phyloP scores from a whole-genome alignment of 2,888 invertebrate species.

The Dromius quadrimaculatus region DNA sequence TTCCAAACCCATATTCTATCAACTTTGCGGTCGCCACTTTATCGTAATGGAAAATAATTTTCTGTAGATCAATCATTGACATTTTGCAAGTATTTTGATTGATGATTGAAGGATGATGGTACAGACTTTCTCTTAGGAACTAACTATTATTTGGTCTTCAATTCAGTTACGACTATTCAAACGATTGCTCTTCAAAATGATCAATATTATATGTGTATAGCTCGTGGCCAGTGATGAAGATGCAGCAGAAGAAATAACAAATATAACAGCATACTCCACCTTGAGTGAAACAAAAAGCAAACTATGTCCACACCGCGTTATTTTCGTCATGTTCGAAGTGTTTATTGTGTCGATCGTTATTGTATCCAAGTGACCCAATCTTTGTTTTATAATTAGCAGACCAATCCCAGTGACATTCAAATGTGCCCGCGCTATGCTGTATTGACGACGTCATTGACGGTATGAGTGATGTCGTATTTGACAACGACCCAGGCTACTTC shows the following conservation, averaged over 20 bases:
- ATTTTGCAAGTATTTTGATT: too few species aligned
- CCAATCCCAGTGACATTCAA: neutral
- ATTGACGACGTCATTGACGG: constrained; percentile 21
- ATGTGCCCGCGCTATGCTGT: constrained; percentile 2
- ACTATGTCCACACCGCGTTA: constrained; percentile 30
- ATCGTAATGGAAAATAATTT: too few species aligned
- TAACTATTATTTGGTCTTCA: too few species aligned
- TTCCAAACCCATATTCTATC: too few species aligned
- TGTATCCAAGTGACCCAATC: constrained; percentile 48
- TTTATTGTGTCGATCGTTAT: constrained; percentile 14
- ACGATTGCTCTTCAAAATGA: too few species aligned
- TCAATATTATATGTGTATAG: too few species aligned
- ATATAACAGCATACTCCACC: constrained; percentile 8
- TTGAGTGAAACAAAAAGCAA: constrained; percentile 20
- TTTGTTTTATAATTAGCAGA: constrained; percentile 47
- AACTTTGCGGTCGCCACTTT: neutral
- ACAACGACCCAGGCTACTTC: constrained; percentile 28
- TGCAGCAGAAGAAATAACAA: neutral
- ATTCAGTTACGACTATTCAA: too few species aligned
- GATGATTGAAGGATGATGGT: too few species aligned
- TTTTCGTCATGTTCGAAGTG: constrained; percentile 37
- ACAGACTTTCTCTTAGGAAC: too few species aligned
- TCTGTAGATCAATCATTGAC: too few species aligned
- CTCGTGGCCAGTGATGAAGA: too few species aligned
- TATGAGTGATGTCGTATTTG: constrained; percentile 49